A percentile compares a stretch with the other conserved stretches of the same genome.
Evolutionary conservation across 2,888 invertebrate genomes (phyloP).

Genomic region (Chaitophorus viminalis): DNA sequence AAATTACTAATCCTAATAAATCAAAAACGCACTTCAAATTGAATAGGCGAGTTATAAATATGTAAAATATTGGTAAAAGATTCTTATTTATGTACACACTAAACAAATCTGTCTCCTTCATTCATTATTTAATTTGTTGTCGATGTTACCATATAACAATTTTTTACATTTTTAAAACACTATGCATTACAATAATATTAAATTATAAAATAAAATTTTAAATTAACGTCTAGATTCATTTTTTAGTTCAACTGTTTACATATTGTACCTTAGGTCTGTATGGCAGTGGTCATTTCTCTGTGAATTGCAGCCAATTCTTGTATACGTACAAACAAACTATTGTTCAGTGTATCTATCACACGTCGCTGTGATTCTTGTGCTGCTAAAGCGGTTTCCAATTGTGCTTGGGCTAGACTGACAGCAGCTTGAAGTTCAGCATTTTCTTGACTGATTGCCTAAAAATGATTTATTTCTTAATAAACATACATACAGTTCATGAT

Average conservation of each 20-base stretch:
- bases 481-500: not conserved
- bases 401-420: conserved; percentile 80
- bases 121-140: not conserved
- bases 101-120: not conserved
- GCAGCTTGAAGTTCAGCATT: conserved; percentile 76
- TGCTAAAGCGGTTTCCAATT: conserved; percentile 80
- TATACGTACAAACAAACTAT: conserved; percentile 82
- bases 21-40: not conserved
- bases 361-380: conserved; percentile 85
- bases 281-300: conserved; percentile 83
- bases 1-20: not conserved
- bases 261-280: conserved; percentile 75
- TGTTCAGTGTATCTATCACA: conserved; percentile 82
- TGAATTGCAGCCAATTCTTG: conserved; percentile 84
- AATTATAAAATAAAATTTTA: conserved; percentile 6
- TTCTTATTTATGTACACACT: not conserved
- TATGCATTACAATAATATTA: not conserved
- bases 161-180: not conserved
- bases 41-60: conserved; percentile 10
- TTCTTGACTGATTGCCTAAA: conserved; percentile 73
- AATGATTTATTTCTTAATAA: conserved; percentile 9
- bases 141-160: not conserved
- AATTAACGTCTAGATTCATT: not conserved
- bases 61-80: not conserved
- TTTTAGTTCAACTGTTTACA: conserved; percentile 5